Evolutionary conservation across 2,113 vertebrate genomes (phyloP), one percentile per base, ranked within the genome.

Genomic region (Rattus norvegicus): DNA sequence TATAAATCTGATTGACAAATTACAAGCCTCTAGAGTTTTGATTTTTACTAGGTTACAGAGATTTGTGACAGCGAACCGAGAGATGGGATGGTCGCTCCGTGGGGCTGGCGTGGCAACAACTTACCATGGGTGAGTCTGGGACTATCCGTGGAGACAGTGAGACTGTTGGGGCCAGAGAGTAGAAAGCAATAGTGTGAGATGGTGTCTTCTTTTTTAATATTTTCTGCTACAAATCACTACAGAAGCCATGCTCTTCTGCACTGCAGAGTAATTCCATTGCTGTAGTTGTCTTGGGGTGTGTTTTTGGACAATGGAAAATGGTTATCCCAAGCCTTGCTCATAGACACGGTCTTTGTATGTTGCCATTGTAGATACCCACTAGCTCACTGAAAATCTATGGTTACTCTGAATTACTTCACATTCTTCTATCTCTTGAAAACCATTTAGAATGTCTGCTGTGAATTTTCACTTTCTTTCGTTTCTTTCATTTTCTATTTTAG

Each of bases 401-500:
- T 52, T 87, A 61, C 54, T 96, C 75, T 56, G 86, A 95, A 67
- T 89, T 93, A 49, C 20, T 80, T 95, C 80, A 59, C 36, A 59
- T 87, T 87, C 67, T 65, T 1, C 54, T 2, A 24, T 79, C 24
- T 76, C 65, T 97, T 91, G 88, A 94, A 88, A 95, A 90, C 93
- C 52, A 86, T 54, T 96, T 96, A 87, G 95, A 72, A 4, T 49
- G 11, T 93, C 28, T 54, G 49, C 67, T 67, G 39, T 69, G 0
- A n/a, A 80, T 36, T 95, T 96, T 43, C 43, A 43, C 43, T 43
- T 43, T 43, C 43, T 43, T 43, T 43, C 43, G 43, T 43, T 95
- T 85, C 90, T 76, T 96, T 97, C 83, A 95, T 96, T 94, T 97
- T 92, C 94, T 88, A 97, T 90, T 76, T 97, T 12, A 4, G 65